Conservation (phyloP, 2,888 invertebrate genomes). For the Yponomeuta cagnagella region DNA sequence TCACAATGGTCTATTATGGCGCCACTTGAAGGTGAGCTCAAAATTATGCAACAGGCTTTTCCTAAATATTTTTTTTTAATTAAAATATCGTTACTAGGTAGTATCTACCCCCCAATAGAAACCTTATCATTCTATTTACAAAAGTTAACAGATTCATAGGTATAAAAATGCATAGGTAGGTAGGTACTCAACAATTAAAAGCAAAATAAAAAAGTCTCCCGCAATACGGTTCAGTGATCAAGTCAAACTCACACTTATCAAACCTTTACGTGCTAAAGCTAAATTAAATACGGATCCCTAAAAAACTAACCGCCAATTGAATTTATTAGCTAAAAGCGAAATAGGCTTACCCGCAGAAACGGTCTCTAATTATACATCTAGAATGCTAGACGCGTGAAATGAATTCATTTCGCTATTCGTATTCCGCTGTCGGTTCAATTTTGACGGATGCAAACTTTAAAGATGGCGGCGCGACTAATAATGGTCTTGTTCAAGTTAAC, state of each 20-base stretch:
- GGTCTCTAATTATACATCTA: slow-evolving; percentile 45
- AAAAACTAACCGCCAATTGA: slow-evolving; percentile 31
- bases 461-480: slow-evolving; percentile 20
- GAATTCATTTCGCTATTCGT: slow-evolving; percentile 33
- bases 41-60: no score
- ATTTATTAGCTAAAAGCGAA: slow-evolving; percentile 36
- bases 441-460: slow-evolving; percentile 29
- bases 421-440: slow-evolving; percentile 29
- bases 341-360: slow-evolving; percentile 20
- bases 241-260: slow-evolving; percentile 27
- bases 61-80: no score
- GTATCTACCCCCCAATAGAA: no score
- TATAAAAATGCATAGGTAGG: background rate
- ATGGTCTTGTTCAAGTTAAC: slow-evolving; percentile 7
- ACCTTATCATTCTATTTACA: no score
- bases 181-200: background rate
- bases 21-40: no score
- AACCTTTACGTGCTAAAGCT: slow-evolving; percentile 31
- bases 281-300: slow-evolving; percentile 16
- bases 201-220: background rate
- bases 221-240: background rate
- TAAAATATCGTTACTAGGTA: no score
- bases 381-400: slow-evolving; percentile 51
- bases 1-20: no score
- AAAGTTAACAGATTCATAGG: no score